These are phyloP conservation scores for Drosophila limbata DNA, from an alignment of 2,888 invertebrate genomes.

Conservation along the genomic window DNA sequence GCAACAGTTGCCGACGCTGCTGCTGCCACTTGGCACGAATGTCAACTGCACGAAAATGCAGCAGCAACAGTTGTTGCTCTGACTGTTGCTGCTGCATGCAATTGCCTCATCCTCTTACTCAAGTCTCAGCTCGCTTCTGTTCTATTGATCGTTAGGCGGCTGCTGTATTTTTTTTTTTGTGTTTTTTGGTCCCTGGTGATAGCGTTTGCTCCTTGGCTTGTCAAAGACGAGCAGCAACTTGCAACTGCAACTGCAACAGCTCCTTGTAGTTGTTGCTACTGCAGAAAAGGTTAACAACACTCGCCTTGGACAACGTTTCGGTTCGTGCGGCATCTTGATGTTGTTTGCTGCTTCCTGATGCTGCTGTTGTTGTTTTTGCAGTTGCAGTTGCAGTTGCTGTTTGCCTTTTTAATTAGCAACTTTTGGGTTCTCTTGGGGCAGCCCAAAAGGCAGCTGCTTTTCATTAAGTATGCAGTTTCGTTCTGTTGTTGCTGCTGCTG, in stretches of 20 bases:
- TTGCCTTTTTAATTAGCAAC: constrained; percentile 81
- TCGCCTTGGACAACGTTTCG: constrained; percentile 63
- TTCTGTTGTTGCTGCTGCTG: constrained; percentile 38
- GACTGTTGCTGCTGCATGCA: constrained; percentile 48
- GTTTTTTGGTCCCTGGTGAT: constrained; percentile 74
- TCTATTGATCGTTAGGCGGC: constrained; percentile 79
- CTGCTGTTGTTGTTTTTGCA: constrained; percentile 30
- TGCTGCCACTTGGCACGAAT: constrained; percentile 77
- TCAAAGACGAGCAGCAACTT: constrained; percentile 70
- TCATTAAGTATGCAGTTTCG: constrained; percentile 77
- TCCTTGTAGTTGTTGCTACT: constrained; percentile 54
- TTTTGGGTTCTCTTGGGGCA: constrained; percentile 75
- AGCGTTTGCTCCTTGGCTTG: constrained; percentile 79
- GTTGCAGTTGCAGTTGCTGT: constrained; percentile 54
- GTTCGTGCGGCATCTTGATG: constrained; percentile 81
- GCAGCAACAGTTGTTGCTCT: constrained; percentile 50
- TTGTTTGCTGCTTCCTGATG: constrained; percentile 73
- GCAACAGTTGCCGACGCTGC: constrained; percentile 74
- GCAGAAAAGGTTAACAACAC: constrained; percentile 79
- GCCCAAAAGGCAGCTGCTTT: constrained; percentile 75
- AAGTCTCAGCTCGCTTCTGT: constrained; percentile 62
- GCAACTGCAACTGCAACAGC: constrained; percentile 36
- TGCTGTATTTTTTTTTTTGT: constrained; percentile 39
- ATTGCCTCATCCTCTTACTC: constrained; percentile 58
- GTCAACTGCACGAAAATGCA: constrained; percentile 81